Conservation (phyloP, 2,888 invertebrate genomes). For the Cataglyphis albicans region DNA sequence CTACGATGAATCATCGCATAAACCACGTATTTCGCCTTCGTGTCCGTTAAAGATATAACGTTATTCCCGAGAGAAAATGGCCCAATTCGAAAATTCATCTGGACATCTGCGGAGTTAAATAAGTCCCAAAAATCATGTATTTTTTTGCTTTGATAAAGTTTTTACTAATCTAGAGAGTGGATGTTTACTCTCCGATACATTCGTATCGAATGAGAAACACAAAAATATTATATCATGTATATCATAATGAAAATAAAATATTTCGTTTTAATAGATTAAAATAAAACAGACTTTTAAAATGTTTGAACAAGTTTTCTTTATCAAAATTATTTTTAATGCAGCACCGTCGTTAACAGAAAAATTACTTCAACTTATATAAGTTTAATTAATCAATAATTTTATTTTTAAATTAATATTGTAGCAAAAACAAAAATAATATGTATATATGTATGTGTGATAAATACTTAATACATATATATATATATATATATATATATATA, state of each 20-base stretch:
- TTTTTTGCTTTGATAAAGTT: neutral
- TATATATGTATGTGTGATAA: neutral
- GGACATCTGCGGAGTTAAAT: constrained; percentile 9
- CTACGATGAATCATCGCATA: constrained; percentile 46
- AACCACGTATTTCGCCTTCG: constrained; percentile 36
- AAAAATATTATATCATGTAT: neutral
- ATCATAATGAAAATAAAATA: constrained; percentile 7
- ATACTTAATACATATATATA: neutral
- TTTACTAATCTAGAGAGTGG: neutral
- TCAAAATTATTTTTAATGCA: neutral
- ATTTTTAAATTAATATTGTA: neutral
- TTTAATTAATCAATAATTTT: neutral
- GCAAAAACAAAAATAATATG: neutral
- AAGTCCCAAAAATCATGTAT: neutral
- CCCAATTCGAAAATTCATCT: constrained; percentile 32
- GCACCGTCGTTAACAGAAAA: neutral
- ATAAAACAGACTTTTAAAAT: constrained; percentile 11
- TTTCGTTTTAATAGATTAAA: neutral
- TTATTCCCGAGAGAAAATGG: constrained; percentile 13
- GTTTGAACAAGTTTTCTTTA: neutral
- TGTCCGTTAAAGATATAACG: constrained; percentile 37
- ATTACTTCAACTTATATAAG: neutral
- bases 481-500: too few species aligned
- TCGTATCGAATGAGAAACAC: neutral
- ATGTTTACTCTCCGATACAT: neutral